phyloP scores from a whole-genome alignment of 2,888 invertebrate genomes.

The Stramonita haemastoma region DNA sequence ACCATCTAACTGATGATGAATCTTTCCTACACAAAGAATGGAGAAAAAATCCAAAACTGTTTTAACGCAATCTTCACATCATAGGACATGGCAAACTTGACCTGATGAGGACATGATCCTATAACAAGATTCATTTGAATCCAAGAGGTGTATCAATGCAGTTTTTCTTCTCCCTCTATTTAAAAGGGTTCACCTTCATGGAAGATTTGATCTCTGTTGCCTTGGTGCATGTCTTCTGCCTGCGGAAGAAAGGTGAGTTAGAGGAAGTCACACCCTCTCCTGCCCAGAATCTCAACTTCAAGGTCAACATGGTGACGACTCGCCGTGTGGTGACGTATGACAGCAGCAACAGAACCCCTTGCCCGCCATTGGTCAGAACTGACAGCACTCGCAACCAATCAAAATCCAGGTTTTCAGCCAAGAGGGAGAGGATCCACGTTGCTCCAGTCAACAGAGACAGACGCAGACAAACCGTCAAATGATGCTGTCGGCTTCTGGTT shows the following conservation, averaged over 20 bases:
- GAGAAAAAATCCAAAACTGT: too few species aligned
- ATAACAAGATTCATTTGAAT: neutral
- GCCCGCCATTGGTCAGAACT: slow-evolving; percentile 56
- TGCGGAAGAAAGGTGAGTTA: neutral
- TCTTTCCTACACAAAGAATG: too few species aligned
- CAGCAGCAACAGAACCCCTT: slow-evolving; percentile 62
- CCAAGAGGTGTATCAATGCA: neutral
- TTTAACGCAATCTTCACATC: too few species aligned
- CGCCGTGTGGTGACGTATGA: slow-evolving; percentile 58
- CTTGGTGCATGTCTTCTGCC: neutral
- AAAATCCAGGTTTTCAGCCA: slow-evolving; percentile 55
- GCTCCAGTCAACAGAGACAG: slow-evolving; percentile 61
- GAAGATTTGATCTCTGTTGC: neutral
- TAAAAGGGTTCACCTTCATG: neutral
- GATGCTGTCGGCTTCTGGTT: neutral
- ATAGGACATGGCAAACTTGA: too few species aligned
- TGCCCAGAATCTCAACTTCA: neutral
- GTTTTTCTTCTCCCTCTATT: neutral
- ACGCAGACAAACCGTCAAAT: slow-evolving; percentile 56
- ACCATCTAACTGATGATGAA: too few species aligned
- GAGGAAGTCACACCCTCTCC: neutral
- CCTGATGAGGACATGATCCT: neutral
- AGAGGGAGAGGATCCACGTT: slow-evolving; percentile 61
- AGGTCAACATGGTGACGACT: slow-evolving; percentile 43
- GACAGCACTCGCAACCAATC: slow-evolving; percentile 56